These are phyloP conservation scores for Sitta europaea DNA, from an alignment of 2,113 vertebrate species.

Conservation along the genomic window DNA sequence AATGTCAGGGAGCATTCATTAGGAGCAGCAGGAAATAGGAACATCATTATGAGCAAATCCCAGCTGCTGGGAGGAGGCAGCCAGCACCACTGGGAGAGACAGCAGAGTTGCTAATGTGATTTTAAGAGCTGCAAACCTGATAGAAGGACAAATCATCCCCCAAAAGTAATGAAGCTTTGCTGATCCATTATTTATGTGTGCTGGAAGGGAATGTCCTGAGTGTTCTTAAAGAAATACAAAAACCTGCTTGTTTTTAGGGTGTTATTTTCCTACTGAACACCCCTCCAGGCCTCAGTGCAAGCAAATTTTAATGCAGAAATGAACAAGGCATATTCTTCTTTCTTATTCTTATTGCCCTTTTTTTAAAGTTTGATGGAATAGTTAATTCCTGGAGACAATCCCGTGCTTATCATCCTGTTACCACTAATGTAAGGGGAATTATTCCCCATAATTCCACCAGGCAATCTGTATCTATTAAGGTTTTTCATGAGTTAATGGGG, in stretches of 20 bases:
- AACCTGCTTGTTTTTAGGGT: neutral
- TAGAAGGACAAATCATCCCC: neutral
- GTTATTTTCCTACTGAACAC: neutral
- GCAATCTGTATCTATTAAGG: neutral
- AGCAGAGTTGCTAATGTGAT: neutral
- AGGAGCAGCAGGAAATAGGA: neutral
- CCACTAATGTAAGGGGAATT: neutral
- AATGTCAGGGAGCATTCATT: neutral
- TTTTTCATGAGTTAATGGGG: neutral
- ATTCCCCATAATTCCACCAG: neutral
- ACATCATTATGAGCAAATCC: neutral
- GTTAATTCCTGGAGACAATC: neutral
- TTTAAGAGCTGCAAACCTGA: neutral
- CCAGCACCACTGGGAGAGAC: neutral
- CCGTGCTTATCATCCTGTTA: neutral
- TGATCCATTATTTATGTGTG: slow-evolving; percentile 5
- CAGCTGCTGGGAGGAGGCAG: neutral
- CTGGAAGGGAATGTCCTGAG: neutral
- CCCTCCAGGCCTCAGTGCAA: neutral
- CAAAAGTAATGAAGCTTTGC: neutral
- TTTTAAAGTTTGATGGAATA: neutral
- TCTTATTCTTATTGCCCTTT: neutral
- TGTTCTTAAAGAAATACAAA: neutral
- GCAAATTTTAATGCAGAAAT: neutral
- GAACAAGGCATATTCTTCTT: neutral